phyloP scores from a whole-genome alignment of 2,888 invertebrate species.

The Thumatha senex region DNA sequence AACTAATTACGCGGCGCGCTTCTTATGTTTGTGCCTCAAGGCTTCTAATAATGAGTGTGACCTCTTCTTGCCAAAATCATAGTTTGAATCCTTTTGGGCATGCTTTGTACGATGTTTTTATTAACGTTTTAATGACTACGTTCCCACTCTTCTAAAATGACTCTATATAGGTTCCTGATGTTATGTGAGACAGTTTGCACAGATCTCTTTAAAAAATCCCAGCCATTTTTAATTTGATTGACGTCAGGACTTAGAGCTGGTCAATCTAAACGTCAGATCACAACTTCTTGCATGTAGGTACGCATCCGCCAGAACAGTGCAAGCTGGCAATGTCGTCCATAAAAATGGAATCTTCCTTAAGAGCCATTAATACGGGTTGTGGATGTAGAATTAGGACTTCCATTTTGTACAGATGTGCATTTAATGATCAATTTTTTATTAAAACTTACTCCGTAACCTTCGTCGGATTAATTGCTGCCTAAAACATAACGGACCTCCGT shows the following conservation, averaged over 20 bases:
- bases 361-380: conserved; percentile 3
- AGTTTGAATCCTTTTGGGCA: not conserved
- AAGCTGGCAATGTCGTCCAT: conserved; percentile 1
- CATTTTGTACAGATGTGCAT: conserved; percentile 9
- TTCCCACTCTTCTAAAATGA: not conserved
- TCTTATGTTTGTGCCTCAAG: no score
- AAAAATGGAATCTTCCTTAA: not conserved
- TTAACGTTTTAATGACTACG: not conserved
- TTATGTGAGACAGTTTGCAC: not conserved
- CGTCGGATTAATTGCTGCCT: conserved; percentile 8
- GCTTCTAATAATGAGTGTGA: not conserved
- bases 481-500: conserved; percentile 15
- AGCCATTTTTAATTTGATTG: not conserved
- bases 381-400: conserved; percentile 5
- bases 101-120: not conserved
- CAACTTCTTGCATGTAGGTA: not conserved
- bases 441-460: conserved; percentile 16
- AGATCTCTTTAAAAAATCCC: not conserved
- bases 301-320: not conserved
- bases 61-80: not conserved
- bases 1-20: no score
- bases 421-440: conserved; percentile 15
- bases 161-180: not conserved
- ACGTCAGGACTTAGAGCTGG: not conserved
- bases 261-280: not conserved